Evolutionary conservation across 1,140 invertebrate species (phyloP).

Genomic region (Nautilus pompilius): DNA sequence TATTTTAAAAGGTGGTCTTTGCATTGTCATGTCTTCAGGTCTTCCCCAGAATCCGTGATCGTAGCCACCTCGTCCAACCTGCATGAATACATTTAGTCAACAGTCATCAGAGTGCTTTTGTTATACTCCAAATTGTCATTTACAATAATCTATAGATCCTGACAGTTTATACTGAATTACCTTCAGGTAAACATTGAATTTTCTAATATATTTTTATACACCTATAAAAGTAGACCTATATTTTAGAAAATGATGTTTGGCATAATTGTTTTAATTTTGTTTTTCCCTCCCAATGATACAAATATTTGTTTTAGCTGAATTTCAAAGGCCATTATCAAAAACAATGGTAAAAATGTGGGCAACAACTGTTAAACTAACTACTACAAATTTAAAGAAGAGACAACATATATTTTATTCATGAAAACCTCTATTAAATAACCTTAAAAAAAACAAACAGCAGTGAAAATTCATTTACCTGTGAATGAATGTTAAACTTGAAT

Average conservation of each 20-base stretch:
- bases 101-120: neutral
- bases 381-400: no score
- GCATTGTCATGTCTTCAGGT: conserved; percentile 62
- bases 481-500: no score
- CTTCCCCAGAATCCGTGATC: conserved; percentile 41
- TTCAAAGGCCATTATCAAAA: neutral
- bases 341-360: neutral
- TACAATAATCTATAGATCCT: neutral
- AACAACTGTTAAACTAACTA: no score
- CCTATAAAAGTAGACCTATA: neutral
- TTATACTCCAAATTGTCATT: neutral
- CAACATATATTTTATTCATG: no score
- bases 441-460: no score
- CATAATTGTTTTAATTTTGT: neutral
- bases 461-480: no score
- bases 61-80: conserved; percentile 43
- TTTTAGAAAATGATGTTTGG: neutral
- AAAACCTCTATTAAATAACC: no score
- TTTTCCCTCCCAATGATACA: neutral
- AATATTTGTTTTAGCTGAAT: neutral
- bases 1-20: conserved; percentile 64
- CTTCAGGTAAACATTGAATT: neutral
- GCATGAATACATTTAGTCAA: conserved; percentile 9
- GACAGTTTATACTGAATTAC: neutral
- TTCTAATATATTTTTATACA: neutral